Evolutionary conservation across 2,113 vertebrate species (phyloP).

Genomic region (Aleadryas rufinucha): DNA sequence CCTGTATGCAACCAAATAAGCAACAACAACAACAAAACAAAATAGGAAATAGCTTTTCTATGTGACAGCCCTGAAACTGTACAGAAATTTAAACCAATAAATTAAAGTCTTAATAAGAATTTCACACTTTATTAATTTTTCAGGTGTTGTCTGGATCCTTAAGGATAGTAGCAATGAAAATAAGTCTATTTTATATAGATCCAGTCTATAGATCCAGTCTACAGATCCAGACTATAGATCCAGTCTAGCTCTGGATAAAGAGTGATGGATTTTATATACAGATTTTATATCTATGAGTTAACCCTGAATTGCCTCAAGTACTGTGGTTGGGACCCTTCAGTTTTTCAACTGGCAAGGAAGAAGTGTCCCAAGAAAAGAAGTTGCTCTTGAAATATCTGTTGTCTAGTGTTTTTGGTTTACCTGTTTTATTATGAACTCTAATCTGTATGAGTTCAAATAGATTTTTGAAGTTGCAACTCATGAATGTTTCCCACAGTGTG

Average conservation of each 20-base stretch:
- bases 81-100: neutral
- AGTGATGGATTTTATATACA: neutral
- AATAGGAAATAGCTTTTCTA: neutral
- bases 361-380: neutral
- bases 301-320: neutral
- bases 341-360: neutral
- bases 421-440: neutral
- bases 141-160: neutral
- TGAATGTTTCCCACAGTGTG: neutral
- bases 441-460: neutral
- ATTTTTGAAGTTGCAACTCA: neutral
- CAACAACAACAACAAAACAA: neutral
- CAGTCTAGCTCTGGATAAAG: neutral
- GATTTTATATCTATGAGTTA: neutral
- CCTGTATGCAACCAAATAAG: neutral
- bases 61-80: neutral
- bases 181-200: no score
- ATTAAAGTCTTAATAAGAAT: neutral
- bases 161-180: neutral
- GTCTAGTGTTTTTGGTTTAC: neutral
- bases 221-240: no score
- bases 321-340: neutral
- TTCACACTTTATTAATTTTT: neutral
- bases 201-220: no score
- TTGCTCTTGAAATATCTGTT: neutral